These are phyloP conservation scores for Allophyes oxyacanthae DNA, from an alignment of 2,888 invertebrate genomes.

Conservation along the genomic window DNA sequence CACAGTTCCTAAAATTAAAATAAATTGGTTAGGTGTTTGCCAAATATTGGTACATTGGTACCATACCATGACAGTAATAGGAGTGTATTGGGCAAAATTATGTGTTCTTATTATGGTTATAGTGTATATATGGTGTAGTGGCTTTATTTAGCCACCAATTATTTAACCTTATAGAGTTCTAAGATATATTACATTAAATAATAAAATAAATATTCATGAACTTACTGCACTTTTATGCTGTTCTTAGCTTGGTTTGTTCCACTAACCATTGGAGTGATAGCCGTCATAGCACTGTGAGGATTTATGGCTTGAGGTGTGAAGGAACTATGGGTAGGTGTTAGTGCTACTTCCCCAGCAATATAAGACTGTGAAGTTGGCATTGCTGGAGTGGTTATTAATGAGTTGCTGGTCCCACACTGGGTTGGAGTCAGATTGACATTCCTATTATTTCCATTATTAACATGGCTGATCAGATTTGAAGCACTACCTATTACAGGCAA, in stretches of 20 bases:
- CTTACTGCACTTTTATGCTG: conserved; percentile 90
- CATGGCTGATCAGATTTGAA: conserved; percentile 9
- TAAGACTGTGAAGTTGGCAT: conserved; percentile 55
- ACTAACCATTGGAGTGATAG: conserved; percentile 85
- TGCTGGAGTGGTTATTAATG: conserved; percentile 45
- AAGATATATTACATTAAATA: too few relatives aligned
- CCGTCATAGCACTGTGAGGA: conserved; percentile 88
- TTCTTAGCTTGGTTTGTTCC: conserved; percentile 89
- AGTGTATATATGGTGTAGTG: too few relatives aligned
- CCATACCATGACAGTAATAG: too few relatives aligned
- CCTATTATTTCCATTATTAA: conserved; percentile 10
- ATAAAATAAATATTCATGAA: conserved; percentile 28
- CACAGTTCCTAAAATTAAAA: conserved; percentile 91
- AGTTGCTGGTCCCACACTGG: conserved; percentile 13
- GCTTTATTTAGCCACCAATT: too few relatives aligned
- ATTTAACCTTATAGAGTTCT: too few relatives aligned
- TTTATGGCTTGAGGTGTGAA: conserved; percentile 82
- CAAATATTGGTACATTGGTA: too few relatives aligned
- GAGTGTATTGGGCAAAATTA: too few relatives aligned
- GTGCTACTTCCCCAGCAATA: conserved; percentile 76
- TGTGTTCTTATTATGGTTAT: too few relatives aligned
- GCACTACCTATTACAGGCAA: conserved; percentile 22
- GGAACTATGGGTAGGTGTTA: conserved; percentile 80
- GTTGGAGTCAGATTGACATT: conserved; percentile 29
- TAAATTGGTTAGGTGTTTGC: too few relatives aligned